Evolutionary conservation across 2,888 invertebrate genomes (phyloP), one percentile per base, ranked within the genome.

Genomic region (Fragum whitleyi): DNA sequence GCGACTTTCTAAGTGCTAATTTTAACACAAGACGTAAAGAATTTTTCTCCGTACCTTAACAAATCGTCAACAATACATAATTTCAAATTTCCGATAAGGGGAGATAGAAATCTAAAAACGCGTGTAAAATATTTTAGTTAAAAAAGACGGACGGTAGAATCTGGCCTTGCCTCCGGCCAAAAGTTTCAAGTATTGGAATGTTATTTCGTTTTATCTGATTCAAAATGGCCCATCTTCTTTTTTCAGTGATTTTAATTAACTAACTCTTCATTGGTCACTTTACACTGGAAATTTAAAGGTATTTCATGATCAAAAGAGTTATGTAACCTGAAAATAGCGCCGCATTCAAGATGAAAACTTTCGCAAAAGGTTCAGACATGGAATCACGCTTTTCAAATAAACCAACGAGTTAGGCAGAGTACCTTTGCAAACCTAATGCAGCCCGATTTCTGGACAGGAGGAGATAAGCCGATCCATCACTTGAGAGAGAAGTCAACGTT

Each of bases 1-100:
- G 59, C 65, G 36, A 72, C 69, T 67, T 68, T 28, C 55, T 81
- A 74, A 74, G 83, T 81, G 83, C 55, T 70, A 83, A 73, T 67
- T 83, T 83, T 85, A 83, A 83, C 85, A 75, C 85, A 55, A 69
- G 71, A 62, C 53, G 70, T 79, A 82, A 85, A 80, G 74, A 85
- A 76, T 80, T 78, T 78, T 74, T 57, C 42, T 68, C 65, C n/a
- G 19, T 2, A 16, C 62, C 76, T 78, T 77, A 83, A 71, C 79
- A 79, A 73, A 39, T 67, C 36, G 55, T 59, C 74, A 71, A 83
- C 85, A 85, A 83, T 85, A 83, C 77, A 85, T 85, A 85, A 85
- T 82, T 81, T 85, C 59, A 81, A 79, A 59, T 57, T 73, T 79
- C 68, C 65, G 74, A 77, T 77, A 74, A 77, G 67, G 42, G 62